Evolutionary conservation across 2,888 invertebrate genomes (phyloP).

Genomic region (Hecatera dysodea): DNA sequence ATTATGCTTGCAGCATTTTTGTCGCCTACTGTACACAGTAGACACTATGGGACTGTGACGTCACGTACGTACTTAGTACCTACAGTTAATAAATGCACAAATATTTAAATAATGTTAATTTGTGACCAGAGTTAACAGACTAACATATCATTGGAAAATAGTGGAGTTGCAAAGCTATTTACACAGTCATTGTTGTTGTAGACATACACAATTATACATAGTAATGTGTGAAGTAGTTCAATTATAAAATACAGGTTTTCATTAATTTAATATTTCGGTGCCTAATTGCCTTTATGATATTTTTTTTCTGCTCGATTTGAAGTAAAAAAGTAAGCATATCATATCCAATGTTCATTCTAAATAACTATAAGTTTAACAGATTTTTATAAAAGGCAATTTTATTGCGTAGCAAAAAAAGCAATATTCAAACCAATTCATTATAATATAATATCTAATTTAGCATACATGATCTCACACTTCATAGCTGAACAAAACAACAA

Average conservation of each 20-base stretch:
- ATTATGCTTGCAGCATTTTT: constrained; percentile 51
- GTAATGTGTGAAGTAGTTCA: constrained; percentile 12
- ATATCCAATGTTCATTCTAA: not conserved
- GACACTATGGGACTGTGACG: constrained; percentile 18
- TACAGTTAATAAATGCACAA: constrained; percentile 31
- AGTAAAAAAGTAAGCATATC: not conserved
- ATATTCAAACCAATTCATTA: constrained; percentile 64
- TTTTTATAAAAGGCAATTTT: constrained; percentile 23
- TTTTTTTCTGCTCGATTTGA: constrained; percentile 13
- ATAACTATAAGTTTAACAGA: not conserved
- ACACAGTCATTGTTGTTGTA: constrained; percentile 44
- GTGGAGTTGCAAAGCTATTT: constrained; percentile 26
- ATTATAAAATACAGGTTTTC: constrained; percentile 22
- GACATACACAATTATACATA: not conserved
- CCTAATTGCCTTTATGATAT: not conserved
- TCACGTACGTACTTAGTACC: constrained; percentile 23
- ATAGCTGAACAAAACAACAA: constrained; percentile 70
- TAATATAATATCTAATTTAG: constrained; percentile 73
- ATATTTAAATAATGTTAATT: constrained; percentile 35
- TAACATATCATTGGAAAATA: constrained; percentile 25
- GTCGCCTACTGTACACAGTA: constrained; percentile 48
- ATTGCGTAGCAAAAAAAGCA: constrained; percentile 55
- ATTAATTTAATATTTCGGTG: not conserved
- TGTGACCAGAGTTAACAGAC: constrained; percentile 13
- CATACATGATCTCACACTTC: constrained; percentile 76